A percentile compares a stretch with the other conserved stretches of the same genome.
Evolutionary conservation across 1,140 invertebrate genomes (phyloP).

Genomic region (Lasioglossum albipes): DNA sequence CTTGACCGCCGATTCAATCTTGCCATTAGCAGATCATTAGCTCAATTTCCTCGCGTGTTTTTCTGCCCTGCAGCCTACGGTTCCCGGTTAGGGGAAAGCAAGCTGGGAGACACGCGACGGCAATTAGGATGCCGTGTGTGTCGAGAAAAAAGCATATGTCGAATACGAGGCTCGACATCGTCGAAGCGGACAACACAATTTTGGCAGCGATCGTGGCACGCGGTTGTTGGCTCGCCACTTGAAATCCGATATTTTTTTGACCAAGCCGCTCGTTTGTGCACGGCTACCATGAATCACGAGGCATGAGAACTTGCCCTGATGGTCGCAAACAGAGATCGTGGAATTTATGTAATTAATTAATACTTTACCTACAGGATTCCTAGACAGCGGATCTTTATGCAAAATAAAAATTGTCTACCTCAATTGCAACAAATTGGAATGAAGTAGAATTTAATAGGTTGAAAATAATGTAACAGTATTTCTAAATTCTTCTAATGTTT

Average conservation of each 20-base stretch:
- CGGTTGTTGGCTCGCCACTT: constrained; percentile 40
- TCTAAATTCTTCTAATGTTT: no score
- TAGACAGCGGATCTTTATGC: no score
- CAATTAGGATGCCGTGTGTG: constrained; percentile 13
- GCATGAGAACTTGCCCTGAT: constrained; percentile 5
- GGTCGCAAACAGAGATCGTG: no score
- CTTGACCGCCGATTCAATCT: no score
- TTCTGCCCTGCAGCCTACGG: background rate
- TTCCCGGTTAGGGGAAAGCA: background rate
- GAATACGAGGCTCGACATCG: constrained; percentile 8
- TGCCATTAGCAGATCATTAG: background rate
- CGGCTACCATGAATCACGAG: background rate
- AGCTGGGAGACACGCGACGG: constrained; percentile 1
- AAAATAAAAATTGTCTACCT: no score
- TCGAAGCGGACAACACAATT: constrained; percentile 5
- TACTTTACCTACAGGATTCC: no score
- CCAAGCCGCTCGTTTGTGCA: constrained; percentile 5
- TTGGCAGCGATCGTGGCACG: constrained; percentile 13
- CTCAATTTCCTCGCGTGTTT: background rate
- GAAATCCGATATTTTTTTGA: constrained; percentile 30
- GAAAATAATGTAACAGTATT: no score
- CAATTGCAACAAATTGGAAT: no score
- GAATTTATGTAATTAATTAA: no score
- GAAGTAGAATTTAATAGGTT: no score
- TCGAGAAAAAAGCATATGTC: constrained; percentile 6